Base-by-base conservation (phyloP, 2,113 vertebrate species). In the Pachyramphus minor region DNA sequence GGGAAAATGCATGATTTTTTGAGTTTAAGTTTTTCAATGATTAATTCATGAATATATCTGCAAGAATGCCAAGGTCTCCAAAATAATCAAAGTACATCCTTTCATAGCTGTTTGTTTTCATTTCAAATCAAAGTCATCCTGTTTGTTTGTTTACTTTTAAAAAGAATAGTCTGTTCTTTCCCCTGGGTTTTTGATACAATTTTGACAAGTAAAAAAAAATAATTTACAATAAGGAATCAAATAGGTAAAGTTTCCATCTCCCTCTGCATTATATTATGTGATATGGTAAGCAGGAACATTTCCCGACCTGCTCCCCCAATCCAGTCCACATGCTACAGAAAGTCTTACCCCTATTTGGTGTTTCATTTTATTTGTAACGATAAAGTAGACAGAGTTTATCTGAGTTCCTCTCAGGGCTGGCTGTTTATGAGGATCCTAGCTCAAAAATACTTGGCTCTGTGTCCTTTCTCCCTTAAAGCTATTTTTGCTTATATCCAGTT, bases 11-110 rank as follows among this genome's bases (percentile, higher is more conserved):
- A 81, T 71, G 93, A 96, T 97, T 97, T 96, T 98, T 94, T 93
- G 75, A 86, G 69, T 92, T 97, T 94, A 96, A 97, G 78, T 63
- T 96, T 96, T 97, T 97, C 95, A 94, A 97, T 98, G 97, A 98
- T 98, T 98, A 98, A 98, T 98, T 98, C 97, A 98, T 98, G 96
- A 98, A 95, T 83, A 72, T 92, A 95, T 96, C 92, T 82, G 30
- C 86, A 95, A 96, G 89, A 97, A 97, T 95, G 93, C 95, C 86
- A 96, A 97, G 91, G 73, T 95, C 88, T 97, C 82, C 79, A 95
- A 95, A 95, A 97, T 97, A 97, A 97, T 95, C 96, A 98, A 98
- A 97, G 77, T 53, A 75, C 90, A 63, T 90, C 33, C 31, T 89
- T 93, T 92, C 23, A 14, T 58, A 73, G 13, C 77, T 93, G 93